phyloP scores from a whole-genome alignment of 2,113 vertebrate genomes.

The Cyanoderma ruficeps region DNA sequence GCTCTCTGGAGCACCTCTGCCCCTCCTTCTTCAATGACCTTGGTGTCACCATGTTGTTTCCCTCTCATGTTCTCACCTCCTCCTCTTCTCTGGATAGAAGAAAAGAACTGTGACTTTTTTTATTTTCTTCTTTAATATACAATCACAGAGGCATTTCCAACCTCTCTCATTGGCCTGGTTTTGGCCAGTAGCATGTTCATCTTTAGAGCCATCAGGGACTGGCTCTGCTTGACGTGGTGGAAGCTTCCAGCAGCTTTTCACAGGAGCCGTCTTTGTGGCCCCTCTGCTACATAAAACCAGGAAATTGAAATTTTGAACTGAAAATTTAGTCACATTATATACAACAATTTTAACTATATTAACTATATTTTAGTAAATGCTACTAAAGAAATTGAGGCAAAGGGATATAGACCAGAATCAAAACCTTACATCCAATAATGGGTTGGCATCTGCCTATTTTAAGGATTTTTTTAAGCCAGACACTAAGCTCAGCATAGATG shows the following conservation, averaged over 20 bases:
- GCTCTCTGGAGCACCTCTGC: background rate
- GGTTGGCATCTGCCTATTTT: background rate
- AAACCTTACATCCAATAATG: background rate
- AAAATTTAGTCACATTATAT: background rate
- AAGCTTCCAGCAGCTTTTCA: background rate
- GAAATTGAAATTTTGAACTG: background rate
- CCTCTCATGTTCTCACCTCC: background rate
- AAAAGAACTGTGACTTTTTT: background rate
- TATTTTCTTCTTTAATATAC: background rate
- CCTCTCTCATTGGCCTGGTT: background rate
- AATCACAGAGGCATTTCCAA: background rate
- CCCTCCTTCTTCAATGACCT: background rate
- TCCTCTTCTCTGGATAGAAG: background rate
- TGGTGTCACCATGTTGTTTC: background rate
- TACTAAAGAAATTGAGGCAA: accelerated
- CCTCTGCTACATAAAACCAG: background rate
- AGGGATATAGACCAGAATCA: background rate
- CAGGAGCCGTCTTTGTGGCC: background rate
- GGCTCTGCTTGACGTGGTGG: no score
- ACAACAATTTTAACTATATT: background rate
- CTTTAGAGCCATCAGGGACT: background rate
- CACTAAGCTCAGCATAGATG: background rate
- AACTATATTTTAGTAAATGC: background rate
- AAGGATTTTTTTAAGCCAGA: background rate
- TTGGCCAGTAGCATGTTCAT: background rate